Conservation (phyloP, 2,113 vertebrate species). For the Equus quagga region DNA sequence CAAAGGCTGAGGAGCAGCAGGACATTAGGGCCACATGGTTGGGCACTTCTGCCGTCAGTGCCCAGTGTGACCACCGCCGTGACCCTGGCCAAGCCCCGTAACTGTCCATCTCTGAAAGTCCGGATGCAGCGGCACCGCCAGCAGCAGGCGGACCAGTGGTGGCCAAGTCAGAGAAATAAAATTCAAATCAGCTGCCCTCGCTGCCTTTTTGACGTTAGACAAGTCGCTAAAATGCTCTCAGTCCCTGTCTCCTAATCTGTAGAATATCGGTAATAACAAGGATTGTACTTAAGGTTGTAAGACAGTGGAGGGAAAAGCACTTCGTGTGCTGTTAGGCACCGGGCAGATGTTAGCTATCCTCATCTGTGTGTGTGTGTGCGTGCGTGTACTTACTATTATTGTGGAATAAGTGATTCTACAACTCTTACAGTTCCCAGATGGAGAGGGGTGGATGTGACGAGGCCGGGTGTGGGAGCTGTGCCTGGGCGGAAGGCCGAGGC, state of each 20-base stretch:
- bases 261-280: not conserved
- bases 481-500: not conserved
- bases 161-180: not conserved
- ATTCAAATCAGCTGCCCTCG: not conserved
- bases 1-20: not conserved
- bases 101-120: not conserved
- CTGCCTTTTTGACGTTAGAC: not conserved
- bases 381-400: not conserved
- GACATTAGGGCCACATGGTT: not conserved
- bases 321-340: not conserved
- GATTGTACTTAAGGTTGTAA: not conserved
- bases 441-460: not conserved
- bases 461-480: not conserved
- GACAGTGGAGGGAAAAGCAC: not conserved
- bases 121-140: not conserved
- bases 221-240: not conserved
- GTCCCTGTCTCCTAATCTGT: not conserved
- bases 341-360: not conserved
- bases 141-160: not conserved
- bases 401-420: not conserved
- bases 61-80: not conserved
- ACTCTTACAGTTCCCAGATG: not conserved
- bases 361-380: not conserved
- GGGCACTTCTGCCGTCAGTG: not conserved
- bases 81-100: not conserved